Evolutionary conservation across 2,888 invertebrate species (phyloP).

Genomic region (Cantharis rustica): DNA sequence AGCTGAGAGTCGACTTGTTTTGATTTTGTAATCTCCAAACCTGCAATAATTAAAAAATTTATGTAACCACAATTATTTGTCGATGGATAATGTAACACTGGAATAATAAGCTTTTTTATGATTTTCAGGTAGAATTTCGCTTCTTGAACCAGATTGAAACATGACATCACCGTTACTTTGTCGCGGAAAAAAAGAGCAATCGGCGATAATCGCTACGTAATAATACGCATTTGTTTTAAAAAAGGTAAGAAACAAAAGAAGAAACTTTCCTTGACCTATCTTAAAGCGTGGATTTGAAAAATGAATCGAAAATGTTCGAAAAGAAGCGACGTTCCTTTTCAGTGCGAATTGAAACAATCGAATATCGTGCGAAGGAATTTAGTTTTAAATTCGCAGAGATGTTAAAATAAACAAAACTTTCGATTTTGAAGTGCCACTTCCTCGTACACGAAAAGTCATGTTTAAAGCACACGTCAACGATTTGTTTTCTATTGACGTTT

Average conservation of each 20-base stretch:
- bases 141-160: not conserved
- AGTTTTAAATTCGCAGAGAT: too few species aligned
- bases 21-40: not conserved
- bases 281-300: not conserved
- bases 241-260: not conserved
- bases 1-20: not conserved
- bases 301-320: not conserved
- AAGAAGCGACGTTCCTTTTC: not conserved
- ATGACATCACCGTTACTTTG: not conserved
- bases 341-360: not conserved
- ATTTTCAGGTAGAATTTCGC: not conserved
- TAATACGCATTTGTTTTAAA: not conserved
- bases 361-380: not conserved
- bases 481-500: not conserved
- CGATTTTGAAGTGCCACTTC: not conserved
- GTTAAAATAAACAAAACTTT: not conserved
- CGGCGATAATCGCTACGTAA: not conserved
- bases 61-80: not conserved
- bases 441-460: not conserved
- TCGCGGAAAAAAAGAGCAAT: not conserved
- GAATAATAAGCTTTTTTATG: not conserved
- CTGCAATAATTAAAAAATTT: not conserved
- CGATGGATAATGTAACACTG: not conserved
- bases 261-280: not conserved
- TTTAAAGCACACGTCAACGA: not conserved